A percentile compares a stretch with the other conserved stretches of the same genome.
phyloP scores from a whole-genome alignment of 1,140 invertebrate genomes.

The Phenacoccus solenopsis region DNA sequence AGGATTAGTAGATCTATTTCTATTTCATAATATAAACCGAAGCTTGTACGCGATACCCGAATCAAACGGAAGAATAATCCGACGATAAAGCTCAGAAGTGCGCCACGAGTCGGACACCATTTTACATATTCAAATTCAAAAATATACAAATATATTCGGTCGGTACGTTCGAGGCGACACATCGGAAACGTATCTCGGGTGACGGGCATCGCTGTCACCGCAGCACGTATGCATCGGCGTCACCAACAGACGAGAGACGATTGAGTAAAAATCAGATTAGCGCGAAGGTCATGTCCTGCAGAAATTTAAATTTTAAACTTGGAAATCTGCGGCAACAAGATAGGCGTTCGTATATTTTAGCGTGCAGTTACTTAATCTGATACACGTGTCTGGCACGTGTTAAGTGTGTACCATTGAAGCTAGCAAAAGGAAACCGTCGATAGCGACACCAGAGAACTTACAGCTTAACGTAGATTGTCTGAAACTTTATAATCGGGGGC shows the following conservation, averaged over 20 bases:
- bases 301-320: neutral
- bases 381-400: neutral
- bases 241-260: neutral
- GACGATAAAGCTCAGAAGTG: no score
- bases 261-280: neutral
- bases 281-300: no score
- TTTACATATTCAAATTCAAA: neutral
- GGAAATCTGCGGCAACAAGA: neutral
- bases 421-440: constrained; percentile 1
- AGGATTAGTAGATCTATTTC: no score
- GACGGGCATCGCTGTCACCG: no score
- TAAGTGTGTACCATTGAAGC: neutral
- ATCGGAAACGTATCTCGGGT: no score
- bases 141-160: no score
- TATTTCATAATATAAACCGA: no score
- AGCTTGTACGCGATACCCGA: no score
- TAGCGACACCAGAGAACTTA: neutral
- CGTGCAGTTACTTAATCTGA: neutral
- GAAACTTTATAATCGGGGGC: neutral
- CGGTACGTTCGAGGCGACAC: no score
- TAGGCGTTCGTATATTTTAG: neutral
- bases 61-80: no score
- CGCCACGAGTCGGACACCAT: no score
- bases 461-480: neutral
- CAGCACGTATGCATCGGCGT: no score